Base-by-base conservation (phyloP, 2,797 vertebrate species). In the Urophycis tenuis region DNA sequence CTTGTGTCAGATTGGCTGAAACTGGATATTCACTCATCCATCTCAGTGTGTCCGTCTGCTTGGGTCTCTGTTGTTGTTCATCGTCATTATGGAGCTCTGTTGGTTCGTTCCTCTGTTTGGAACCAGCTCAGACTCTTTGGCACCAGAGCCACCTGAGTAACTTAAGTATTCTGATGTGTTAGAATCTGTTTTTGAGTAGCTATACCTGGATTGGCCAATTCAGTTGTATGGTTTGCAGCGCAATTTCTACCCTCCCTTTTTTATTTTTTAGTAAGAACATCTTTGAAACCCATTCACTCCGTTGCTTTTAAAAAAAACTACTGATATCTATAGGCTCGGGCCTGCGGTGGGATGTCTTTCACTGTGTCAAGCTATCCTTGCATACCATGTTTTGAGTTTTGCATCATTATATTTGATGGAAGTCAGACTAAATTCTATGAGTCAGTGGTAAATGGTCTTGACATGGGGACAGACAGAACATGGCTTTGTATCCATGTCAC, bases 71-170 rank as follows among this genome's bases (percentile, higher is more conserved):
- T 80, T 84, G 79, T 80, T 82, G 67, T 81, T 71, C 78, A 31
- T 80, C 81, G 73, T 41, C 77, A 35, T 73, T 78, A 74, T 78
- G 39, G 79, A 73, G 81, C 34, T 75, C 34, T n/a, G n/a, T n/a
- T n/a, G n/a, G 74, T 74, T 71, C 75, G 77, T 78, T n/a, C n/a
- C n/a, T n/a, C n/a, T n/a, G n/a, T n/a, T n/a, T 83, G 39, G 84
- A 30, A 17, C 64, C 77, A 45, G n/a, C 81, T 87, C 83, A 89
- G 87, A 91, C 89, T 86, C 76, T 76, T 77, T 74, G 90, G 90
- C 87, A 84, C 84, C 88, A 77, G 53, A 79, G 79, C 30, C 78
- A 67, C 33, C 32, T 30, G 71, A 64, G 35, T 53, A 70, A n/a
- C n/a, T n/a, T n/a, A n/a, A n/a, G n/a, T n/a, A n/a, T n/a, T n/a